Conservation (phyloP, 1,140 invertebrate species). For the Leptestheria dahalacensis region DNA sequence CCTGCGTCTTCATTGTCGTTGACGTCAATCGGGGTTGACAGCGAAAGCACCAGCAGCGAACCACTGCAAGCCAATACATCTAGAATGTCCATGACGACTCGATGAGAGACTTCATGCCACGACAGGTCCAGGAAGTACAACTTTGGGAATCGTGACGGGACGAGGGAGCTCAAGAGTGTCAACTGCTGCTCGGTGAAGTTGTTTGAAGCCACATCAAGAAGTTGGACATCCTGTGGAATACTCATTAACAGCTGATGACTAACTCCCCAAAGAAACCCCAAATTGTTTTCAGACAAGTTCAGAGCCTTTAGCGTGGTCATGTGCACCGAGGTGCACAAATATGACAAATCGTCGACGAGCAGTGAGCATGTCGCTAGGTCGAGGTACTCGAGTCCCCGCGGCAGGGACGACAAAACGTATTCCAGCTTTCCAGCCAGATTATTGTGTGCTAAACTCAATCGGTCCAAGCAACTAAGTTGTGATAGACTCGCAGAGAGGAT, state of each 20-base stretch:
- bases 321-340: constrained; percentile 4
- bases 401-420: background rate
- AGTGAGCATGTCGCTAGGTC: constrained; percentile 8
- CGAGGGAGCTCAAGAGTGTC: background rate
- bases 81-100: background rate
- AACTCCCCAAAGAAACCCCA: background rate
- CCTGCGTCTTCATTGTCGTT: background rate
- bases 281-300: constrained; percentile 1
- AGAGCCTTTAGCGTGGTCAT: background rate
- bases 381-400: constrained; percentile 6
- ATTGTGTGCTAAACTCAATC: constrained; percentile 11
- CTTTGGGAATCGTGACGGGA: background rate
- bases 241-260: background rate
- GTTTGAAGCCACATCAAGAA: constrained; percentile 13
- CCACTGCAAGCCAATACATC: background rate
- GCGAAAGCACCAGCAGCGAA: background rate
- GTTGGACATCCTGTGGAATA: background rate
- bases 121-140: background rate
- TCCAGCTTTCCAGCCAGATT: background rate
- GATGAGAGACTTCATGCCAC: background rate
- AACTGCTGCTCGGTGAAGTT: constrained; percentile 11
- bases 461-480: background rate
- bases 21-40: background rate
- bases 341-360: background rate
- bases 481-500: background rate